These are phyloP conservation scores for Eurosta solidaginis DNA, from an alignment of 1,140 invertebrate species.

Conservation along the genomic window DNA sequence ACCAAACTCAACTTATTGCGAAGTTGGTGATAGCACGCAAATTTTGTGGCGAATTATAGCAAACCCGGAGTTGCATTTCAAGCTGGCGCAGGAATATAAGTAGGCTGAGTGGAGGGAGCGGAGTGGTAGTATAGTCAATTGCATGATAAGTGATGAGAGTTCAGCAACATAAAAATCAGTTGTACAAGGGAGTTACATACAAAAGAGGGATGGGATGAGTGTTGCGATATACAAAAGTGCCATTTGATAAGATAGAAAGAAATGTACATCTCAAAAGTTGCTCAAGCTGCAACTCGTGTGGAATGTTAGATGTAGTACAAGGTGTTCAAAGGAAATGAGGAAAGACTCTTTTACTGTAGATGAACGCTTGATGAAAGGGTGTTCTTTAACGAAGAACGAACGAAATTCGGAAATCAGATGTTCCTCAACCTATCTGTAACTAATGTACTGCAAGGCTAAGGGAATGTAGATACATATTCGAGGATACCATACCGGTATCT, in stretches of 20 bases:
- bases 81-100: background rate
- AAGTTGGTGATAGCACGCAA: background rate
- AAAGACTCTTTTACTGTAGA: background rate
- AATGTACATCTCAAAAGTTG: no score
- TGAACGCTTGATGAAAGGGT: no score
- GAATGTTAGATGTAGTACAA: background rate
- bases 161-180: background rate
- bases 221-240: no score
- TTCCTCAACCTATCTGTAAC: no score
- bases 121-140: background rate
- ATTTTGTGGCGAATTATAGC: constrained; percentile 3
- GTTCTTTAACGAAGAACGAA: no score
- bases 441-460: no score
- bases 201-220: background rate
- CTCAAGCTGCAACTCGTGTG: background rate
- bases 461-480: no score
- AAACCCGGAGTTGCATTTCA: background rate
- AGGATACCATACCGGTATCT: no score
- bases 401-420: no score
- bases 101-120: background rate
- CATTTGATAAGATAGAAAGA: no score
- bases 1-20: no score
- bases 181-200: background rate
- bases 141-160: background rate
- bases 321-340: background rate